phyloP scores from a whole-genome alignment of 2,797 vertebrate species.

The Ibycter americanus region DNA sequence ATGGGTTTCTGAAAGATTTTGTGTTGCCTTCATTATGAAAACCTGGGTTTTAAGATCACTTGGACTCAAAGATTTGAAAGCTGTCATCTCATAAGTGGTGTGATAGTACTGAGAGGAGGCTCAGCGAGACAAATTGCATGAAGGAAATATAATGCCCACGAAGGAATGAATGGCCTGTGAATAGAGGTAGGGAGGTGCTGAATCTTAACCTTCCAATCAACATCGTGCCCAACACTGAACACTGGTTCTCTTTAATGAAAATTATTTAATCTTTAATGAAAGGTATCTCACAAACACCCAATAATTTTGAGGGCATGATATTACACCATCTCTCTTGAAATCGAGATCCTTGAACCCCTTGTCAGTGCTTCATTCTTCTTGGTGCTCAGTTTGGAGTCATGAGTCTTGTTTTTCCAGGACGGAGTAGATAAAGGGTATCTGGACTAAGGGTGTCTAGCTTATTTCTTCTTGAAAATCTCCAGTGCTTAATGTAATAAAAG shows the following conservation, averaged over 20 bases:
- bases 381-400: not conserved
- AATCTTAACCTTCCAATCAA: not conserved
- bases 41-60: rapidly evolving
- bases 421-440: not conserved
- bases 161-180: not conserved
- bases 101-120: not conserved
- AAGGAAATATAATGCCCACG: not conserved
- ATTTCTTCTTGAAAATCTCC: slow-evolving; percentile 10
- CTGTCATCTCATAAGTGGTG: not conserved
- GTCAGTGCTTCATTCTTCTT: not conserved
- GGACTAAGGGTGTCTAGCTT: not conserved
- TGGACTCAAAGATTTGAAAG: not conserved
- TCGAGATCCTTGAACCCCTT: not conserved
- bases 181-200: not conserved
- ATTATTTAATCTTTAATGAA: not conserved
- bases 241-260: not conserved
- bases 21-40: not conserved
- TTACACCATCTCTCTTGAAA: not conserved
- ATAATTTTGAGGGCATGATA: not conserved
- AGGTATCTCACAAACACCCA: not conserved
- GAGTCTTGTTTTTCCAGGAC: not conserved
- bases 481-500: not conserved
- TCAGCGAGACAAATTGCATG: not conserved
- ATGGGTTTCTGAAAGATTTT: not conserved
- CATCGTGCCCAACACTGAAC: not conserved